A percentile compares a stretch with the other conserved stretches of the same genome.
Conservation (phyloP, 2,797 vertebrate genomes). For the Rhincodon typus region DNA sequence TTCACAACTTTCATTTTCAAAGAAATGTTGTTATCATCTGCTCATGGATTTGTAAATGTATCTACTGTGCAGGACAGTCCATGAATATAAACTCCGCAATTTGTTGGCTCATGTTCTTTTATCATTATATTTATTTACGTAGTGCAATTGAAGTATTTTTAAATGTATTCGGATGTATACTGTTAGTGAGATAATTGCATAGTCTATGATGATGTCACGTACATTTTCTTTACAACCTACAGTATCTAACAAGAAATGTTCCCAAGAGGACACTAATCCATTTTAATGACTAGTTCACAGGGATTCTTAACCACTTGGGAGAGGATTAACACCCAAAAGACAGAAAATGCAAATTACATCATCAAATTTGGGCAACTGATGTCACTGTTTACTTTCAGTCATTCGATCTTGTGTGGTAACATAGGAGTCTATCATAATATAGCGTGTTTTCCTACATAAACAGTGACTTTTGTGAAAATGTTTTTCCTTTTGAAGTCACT, state of each 20-base stretch:
- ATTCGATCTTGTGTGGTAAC: background rate
- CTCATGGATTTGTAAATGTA: background rate
- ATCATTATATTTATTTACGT: background rate
- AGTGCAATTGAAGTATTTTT: background rate
- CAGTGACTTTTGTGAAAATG: background rate
- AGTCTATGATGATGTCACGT: background rate
- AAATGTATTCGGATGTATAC: background rate
- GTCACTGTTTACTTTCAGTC: background rate
- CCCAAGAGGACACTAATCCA: background rate
- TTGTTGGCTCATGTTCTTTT: background rate
- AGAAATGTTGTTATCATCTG: background rate
- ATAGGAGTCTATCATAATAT: background rate
- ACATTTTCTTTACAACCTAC: background rate
- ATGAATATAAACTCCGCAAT: background rate
- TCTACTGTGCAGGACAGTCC: background rate
- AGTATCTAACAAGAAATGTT: background rate
- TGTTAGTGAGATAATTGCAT: background rate
- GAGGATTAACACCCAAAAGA: background rate
- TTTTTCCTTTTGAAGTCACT: background rate
- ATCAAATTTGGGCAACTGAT: slow-evolving; percentile 10
- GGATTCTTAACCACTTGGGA: background rate
- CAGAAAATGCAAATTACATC: background rate
- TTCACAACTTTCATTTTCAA: background rate
- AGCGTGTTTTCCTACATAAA: background rate
- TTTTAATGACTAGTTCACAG: background rate